Percentiles rank a stretch among this genome's conserved stretches.
Evolutionary conservation across 2,888 invertebrate genomes (phyloP).

Genomic region (Lasioglossum figueresi): DNA sequence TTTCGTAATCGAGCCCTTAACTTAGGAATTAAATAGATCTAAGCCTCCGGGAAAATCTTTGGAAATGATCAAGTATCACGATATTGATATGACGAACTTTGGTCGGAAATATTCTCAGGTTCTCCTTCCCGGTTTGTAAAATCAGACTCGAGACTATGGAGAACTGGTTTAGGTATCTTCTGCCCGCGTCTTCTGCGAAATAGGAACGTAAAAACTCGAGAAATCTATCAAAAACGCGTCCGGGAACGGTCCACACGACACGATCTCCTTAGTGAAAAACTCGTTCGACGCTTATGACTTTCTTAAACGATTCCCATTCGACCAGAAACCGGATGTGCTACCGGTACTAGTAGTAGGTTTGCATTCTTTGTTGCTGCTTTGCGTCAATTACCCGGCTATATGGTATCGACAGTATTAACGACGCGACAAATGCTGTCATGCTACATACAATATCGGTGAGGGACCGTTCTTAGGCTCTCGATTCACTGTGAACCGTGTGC

Average conservation of each 20-base stretch:
- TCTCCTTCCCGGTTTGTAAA: conserved; percentile 22
- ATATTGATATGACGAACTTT: conserved; percentile 64
- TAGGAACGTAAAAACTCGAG: conserved; percentile 13
- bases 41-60: conserved; percentile 43
- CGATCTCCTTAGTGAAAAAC: not conserved
- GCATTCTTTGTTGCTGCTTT: conserved; percentile 50
- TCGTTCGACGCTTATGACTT: not conserved
- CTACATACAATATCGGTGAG: conserved; percentile 18
- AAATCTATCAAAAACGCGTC: conserved; percentile 1
- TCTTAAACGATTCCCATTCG: not conserved
- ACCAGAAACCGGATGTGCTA: not conserved
- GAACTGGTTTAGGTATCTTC: not conserved
- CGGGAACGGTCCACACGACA: not conserved
- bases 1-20: conserved; percentile 59
- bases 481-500: conserved; percentile 42
- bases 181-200: too few species aligned
- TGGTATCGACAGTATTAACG: conserved; percentile 23
- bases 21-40: conserved; percentile 54
- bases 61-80: conserved; percentile 56
- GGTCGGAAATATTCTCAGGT: conserved; percentile 62
- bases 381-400: conserved; percentile 17
- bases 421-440: conserved; percentile 30
- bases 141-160: conserved; percentile 26
- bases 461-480: conserved; percentile 56
- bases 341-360: conserved; percentile 10